Base-by-base conservation (phyloP, 2,113 vertebrate genomes). In the Mystacornis crossleyi region DNA sequence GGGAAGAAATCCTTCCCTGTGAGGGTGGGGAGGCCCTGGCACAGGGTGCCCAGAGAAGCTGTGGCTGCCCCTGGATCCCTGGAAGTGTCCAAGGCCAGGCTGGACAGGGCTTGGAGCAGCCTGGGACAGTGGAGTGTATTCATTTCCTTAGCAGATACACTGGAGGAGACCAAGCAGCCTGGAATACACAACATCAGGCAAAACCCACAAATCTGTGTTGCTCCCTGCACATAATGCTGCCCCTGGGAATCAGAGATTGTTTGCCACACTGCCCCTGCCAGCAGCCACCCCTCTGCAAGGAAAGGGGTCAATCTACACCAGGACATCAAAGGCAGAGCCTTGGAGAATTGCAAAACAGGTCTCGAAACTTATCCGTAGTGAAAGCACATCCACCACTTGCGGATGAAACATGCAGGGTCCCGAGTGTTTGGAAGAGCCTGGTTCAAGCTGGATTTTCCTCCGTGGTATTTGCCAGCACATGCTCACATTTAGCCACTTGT, bases 21-120 rank as follows among this genome's bases (percentile, higher is more conserved):
- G 47, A 31, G 19, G 10, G 9, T 25, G 36, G 7, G 0, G 6
- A 80, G 34, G 7, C 6, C 28, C 24, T 40, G n/a, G 28, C 11
- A 40, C 45, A 61, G 29, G 16, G 0, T 67, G 8, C 3, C 13
- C 69, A 40, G n/a, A 47, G 38, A 10, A 67, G 29, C n/a, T 82
- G 54, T 47, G 54, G 24, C 29, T 67, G 38, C 14, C 16, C 29
- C 61, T 48, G 70, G 34, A 47, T 34, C 17, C 9, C 38, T 82
- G 47, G 17, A 15, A 47, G 9, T 61, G 70, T 8, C n/a, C 61
- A 61, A 34, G 24, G 20, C 24, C n/a, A 34, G 54, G 40, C 0
- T 89, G 61, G 53, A 17, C 0, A 0, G 53, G 12, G 3, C 23
- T 74, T 66, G 53, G 40, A 69, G 14, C 29, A 31, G 0, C 17